Base-by-base conservation (phyloP, 2,888 invertebrate genomes). In the Synergus japonicus region DNA sequence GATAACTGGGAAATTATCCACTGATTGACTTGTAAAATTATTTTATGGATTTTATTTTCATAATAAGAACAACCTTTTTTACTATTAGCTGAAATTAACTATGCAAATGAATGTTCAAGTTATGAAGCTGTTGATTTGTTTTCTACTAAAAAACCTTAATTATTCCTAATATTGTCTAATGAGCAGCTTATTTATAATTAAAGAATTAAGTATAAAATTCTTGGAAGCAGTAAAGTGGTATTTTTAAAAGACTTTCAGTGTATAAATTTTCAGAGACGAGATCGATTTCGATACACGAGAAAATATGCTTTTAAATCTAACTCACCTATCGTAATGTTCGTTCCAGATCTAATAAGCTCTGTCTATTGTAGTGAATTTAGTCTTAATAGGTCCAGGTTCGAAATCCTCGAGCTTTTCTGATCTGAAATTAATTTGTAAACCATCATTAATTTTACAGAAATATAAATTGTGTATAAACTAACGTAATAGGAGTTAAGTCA, bases 331-430 rank as follows among this genome's bases (percentile, higher is more conserved):
- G 76, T 78, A 87, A 84, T 83, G 85, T 87, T 84, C 84, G 86
- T 86, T 87, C 85, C 83, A 84, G 84, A 86, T 86, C 85, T 88
- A 82, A 85, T 84, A 85, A 83, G 85, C 87, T 87, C 86, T 85
- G 84, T 87, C 87, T 88, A 84, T 86, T 81, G 82, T 87, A 87
- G 86, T 64, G 82, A 82, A 84, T 82, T 83, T 87, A 88, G 86
- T 83, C 79, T 85, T 83, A 87, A 87, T 85, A 81, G 79, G 82
- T 79, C 80, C 83, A 83, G 85, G 78, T 64, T 82, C 81, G 65
- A 79, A 82, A 84, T 86, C 85, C 84, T 85, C 84, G 82, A 86
- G 84, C 84, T 64, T 60, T 18, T 22, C 43, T 1, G 49, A 76
- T 22, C 37, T 76, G 64, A 54, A 60, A 37, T 13, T 69, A 13